Evolutionary conservation across 2,113 vertebrate species (phyloP), one percentile per base, ranked within the genome.

Genomic region (Crocuta crocuta): DNA sequence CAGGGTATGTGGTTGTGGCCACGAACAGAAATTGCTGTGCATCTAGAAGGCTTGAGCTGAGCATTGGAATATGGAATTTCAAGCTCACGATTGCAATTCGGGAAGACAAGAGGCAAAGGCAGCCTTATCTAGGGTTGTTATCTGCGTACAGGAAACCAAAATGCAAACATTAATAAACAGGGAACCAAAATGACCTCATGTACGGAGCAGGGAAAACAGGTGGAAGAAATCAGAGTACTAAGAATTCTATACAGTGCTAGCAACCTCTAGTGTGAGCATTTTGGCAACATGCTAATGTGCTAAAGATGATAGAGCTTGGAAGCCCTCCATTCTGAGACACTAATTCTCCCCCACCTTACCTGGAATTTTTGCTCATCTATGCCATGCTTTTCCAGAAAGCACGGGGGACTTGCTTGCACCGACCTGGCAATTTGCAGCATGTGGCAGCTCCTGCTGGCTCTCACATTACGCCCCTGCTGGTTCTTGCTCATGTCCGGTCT

Each of bases 141-240:
- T 65, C 31, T 84, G 81, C 94, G 3, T 63, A 35, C 31, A n/a
- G 12, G 35, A 84, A 84, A 85, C 33, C 28, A 81, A 92, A 91
- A 45, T 73, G 10, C 74, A 84, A 82, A 82, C 53, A 11, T 73
- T 35, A 21, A 61, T 31, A 84, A 88, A 58, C 48, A 84, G 8
- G 10, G 28, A 93, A 61, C 33, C 23, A 7, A 91, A 93, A 45
- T 33, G 5, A 17, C 16, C 43, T 76, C 35, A 1, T 13, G 17
- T 80, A 9, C 6, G 4, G 76, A 90, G 21, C 19, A 61, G 15
- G 26, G 35, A 39, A 74, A 71, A 43, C 33, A 33, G 7, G 12
- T 16, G 33, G 16, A 71, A 70, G 26, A 79, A 17, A 76, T 3
- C 31, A 23, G 55, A 87, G 76, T 71, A 33, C 16, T 81, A n/a